phyloP scores from a whole-genome alignment of 2,888 invertebrate species.

The Noctuana brunneofusca region DNA sequence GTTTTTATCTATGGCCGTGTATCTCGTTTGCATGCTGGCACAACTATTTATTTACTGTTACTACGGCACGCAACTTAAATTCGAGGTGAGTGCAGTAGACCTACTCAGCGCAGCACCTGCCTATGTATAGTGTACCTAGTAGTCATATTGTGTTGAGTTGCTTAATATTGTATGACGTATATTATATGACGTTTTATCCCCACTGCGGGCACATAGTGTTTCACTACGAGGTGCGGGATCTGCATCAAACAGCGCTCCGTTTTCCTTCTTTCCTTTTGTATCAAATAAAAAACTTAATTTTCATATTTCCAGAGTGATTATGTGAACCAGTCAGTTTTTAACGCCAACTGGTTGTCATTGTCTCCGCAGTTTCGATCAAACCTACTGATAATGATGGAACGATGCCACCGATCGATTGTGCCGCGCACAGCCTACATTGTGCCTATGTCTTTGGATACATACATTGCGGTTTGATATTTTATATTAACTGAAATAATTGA shows the following conservation, averaged over 20 bases:
- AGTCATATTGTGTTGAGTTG: too few species aligned
- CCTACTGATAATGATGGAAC: slow-evolving; percentile 60
- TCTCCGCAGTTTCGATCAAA: slow-evolving; percentile 61
- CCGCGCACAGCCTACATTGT: slow-evolving; percentile 62
- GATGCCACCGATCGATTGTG: slow-evolving; percentile 51
- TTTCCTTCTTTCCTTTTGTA: neutral
- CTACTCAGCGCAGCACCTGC: too few species aligned
- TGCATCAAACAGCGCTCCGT: too few species aligned
- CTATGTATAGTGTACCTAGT: too few species aligned
- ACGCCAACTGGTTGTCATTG: slow-evolving; percentile 55
- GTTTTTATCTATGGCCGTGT: slow-evolving; percentile 61
- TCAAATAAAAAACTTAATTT: neutral
- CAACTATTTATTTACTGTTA: slow-evolving; percentile 72
- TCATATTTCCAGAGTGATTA: slow-evolving; percentile 58
- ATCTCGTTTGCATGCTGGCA: slow-evolving; percentile 64
- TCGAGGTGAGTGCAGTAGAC: slow-evolving; percentile 56
- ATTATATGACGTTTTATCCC: too few species aligned
- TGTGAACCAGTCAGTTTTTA: slow-evolving; percentile 61
- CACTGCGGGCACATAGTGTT: too few species aligned
- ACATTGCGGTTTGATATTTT: slow-evolving; percentile 54
- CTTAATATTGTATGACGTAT: too few species aligned
- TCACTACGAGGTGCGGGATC: too few species aligned
- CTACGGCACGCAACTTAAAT: slow-evolving; percentile 64
- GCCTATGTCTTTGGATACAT: slow-evolving; percentile 68
- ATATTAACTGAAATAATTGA: too few species aligned